These are phyloP conservation scores for Phalangium opilio DNA, from an alignment of 2,888 invertebrate species.

Conservation along the genomic window DNA sequence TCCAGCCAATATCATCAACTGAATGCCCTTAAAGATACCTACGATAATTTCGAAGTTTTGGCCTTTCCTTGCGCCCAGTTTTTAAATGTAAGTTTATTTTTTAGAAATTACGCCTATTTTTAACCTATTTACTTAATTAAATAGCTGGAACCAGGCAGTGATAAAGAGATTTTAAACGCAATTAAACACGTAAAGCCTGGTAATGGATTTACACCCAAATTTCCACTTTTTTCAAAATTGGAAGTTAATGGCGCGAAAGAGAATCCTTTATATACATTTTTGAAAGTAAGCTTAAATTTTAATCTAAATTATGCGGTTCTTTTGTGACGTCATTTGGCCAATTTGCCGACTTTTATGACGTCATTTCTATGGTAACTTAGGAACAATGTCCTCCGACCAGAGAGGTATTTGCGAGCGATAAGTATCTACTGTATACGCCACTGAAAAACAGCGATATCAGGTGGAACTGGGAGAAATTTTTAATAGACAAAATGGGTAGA, in stretches of 20 bases:
- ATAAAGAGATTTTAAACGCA: too few species aligned
- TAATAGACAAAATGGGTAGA: constrained; percentile 7
- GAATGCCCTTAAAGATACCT: constrained; percentile 7
- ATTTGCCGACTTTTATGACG: too few species aligned
- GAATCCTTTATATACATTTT: too few species aligned
- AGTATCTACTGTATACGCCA: constrained; percentile 11
- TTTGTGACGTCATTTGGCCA: too few species aligned
- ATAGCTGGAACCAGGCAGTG: too few species aligned
- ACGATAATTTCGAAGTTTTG: constrained; percentile 3
- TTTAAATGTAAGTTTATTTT: constrained; percentile 7
- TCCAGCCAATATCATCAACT: constrained; percentile 6
- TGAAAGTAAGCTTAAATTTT: too few species aligned
- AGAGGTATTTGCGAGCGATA: constrained; percentile 5
- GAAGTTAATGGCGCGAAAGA: too few species aligned
- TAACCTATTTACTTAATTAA: neutral
- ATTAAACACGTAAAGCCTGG: too few species aligned
- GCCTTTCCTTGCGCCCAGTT: constrained; percentile 9
- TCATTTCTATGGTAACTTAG: constrained; percentile 1
- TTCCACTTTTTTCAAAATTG: too few species aligned
- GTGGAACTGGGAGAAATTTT: constrained; percentile 14
- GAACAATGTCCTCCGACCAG: constrained; percentile 10
- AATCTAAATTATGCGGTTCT: too few species aligned
- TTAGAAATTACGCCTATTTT: neutral
- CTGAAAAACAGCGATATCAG: constrained; percentile 10
- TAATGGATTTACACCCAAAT: too few species aligned